Base-by-base conservation (phyloP, 2,888 invertebrate genomes). In the Coenonympha arcania region DNA sequence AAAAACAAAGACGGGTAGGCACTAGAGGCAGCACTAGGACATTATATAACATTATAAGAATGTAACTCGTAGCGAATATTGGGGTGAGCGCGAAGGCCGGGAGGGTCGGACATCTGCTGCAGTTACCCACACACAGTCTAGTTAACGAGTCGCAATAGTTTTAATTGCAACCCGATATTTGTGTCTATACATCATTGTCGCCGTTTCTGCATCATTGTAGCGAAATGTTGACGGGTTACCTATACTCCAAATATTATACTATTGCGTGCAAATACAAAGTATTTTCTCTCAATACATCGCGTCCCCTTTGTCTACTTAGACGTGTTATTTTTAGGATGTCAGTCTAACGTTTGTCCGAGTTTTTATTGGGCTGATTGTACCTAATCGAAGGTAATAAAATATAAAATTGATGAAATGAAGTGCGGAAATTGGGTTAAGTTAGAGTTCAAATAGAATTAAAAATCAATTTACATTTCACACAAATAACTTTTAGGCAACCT, bases 131-230 rank as follows among this genome's bases (percentile, higher is more conserved):
- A 63, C 63, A 64, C 64, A 68, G 65, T 68, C 68, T 67, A 65
- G 71, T 73, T 81, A 77, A 76, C 79, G 76, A 79, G 71, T 68
- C 62, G 65, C 70, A 73, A 77, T 74, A 79, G 74, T 80, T 83
- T 83, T 83, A 84, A 84, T 84, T 86, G 84, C 79, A 82, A 83
- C 70, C 70, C 78, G 79, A 84, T 82, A 84, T 79, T 78, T 64
- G 44, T 43, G 30, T 66, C 66, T 63, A 69, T 43, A 43, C 31
- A 33, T 43, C 43, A 43, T 31, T 43, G 43, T 43, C 41, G 30
- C 31, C 9, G 11, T 41, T 40, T 26, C 28, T 42, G 31, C 11
- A 22, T 20, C 43, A 28, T 19, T 41, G 41, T 28, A 28, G 41
- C 16, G 30, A 30, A 40, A 41, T 19, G 30, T 41, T 30, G 41